A percentile compares a stretch with the other conserved stretches of the same genome.
Evolutionary conservation across 2,113 vertebrate genomes (phyloP).

Genomic region (Amphiprion percula): DNA sequence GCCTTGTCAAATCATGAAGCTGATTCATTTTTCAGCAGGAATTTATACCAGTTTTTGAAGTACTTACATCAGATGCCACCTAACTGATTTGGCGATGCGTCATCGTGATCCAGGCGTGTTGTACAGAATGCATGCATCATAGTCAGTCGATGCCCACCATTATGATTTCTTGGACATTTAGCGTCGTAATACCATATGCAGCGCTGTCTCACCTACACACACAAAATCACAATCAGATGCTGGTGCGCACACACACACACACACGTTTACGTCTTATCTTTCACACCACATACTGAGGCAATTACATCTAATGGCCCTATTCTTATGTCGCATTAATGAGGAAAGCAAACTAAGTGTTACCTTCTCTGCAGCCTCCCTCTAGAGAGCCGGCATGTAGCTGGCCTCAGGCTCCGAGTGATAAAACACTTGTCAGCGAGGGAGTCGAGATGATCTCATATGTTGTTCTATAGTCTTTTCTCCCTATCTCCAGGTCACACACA

Average conservation of each 20-base stretch:
- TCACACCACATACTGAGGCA: conserved; percentile 26
- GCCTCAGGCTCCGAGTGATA: conserved; percentile 42
- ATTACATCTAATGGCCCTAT: conserved; percentile 39
- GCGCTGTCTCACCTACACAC: neutral
- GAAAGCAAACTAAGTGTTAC: conserved; percentile 47
- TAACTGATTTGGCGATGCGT: neutral
- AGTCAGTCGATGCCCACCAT: conserved; percentile 28
- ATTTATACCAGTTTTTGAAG: neutral
- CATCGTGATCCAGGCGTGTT: conserved; percentile 2
- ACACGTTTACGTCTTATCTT: conserved; percentile 7
- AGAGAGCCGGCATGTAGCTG: conserved; percentile 5
- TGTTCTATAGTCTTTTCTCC: conserved; percentile 47
- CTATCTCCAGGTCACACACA: conserved; percentile 39
- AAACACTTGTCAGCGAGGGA: conserved; percentile 52
- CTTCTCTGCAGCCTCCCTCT: conserved; percentile 22
- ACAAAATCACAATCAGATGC: conserved; percentile 39
- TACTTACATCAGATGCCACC: neutral
- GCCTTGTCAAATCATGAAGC: neutral
- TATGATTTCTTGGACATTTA: conserved; percentile 21
- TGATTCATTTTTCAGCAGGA: neutral
- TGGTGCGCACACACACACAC: neutral
- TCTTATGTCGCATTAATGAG: conserved; percentile 47
- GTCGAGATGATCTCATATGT: conserved; percentile 70
- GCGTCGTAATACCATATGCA: conserved; percentile 3
- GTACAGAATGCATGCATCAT: conserved; percentile 6